Base-by-base conservation (phyloP, 2,888 invertebrate genomes). In the Mythimna impura region DNA sequence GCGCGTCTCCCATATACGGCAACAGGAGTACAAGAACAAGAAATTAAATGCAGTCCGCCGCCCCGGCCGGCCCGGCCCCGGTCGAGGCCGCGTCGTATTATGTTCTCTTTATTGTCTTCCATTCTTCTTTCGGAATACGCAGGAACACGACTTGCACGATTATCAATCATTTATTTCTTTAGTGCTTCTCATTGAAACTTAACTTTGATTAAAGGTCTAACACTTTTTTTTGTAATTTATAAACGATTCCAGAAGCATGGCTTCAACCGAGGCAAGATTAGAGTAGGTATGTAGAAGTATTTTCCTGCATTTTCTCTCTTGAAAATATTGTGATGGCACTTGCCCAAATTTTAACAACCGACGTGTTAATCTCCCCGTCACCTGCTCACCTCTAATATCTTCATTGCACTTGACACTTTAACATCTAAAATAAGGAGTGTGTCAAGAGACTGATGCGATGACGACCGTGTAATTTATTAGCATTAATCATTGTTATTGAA, bases 1-100 rank as follows among this genome's bases (percentile, higher is more conserved):
- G 95, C 93, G 94, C 92, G 93, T 90, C 85, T 79, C 78, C 96
- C 95, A 86, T 95, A 93, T 94, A 95, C 87, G 95, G 95, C 88
- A 87, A 87, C 88, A 91, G 90, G 93, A 93, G 91, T 93, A 94
- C 93, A 93, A 94, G 93, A 94, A 92, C 94, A 87, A 92, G 94
- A 95, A 92, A 94, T 94, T 94, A 94, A 89, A 95, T 93, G 91
- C 93, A 91, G 65, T 76, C 73, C 80, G 83, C 80, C 72, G 71
- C 89, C 89, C 87, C 67, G 73, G 63, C 89, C 89, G 20, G 87
- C 82, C 87, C 66, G 65, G 67, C 89, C 89, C 87, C 83, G 87
- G 89, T 89, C 88, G 92, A 94, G 94, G 94, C 90, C 92, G 86
- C 82, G 78, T 87, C 88, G 80, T 89, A 90, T 91, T 90, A 91